Percentiles rank a stretch among this genome's conserved stretches.
Evolutionary conservation across 1,140 invertebrate genomes (phyloP).

Genomic region (Stegodyphus mimosarum): DNA sequence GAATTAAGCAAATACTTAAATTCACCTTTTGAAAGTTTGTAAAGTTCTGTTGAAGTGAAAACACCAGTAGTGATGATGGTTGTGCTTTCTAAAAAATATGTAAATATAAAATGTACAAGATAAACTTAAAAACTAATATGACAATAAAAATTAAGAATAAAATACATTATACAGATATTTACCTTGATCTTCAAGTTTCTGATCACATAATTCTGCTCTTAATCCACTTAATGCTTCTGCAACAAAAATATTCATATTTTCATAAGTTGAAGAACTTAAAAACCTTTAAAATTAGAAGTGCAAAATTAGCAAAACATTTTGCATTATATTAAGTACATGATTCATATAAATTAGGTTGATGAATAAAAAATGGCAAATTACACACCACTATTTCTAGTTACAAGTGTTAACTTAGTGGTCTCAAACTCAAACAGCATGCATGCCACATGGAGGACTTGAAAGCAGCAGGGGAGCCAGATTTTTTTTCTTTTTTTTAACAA

Average conservation of each 20-base stretch:
- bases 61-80: slow-evolving; percentile 98
- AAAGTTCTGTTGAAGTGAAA: slow-evolving; percentile 97
- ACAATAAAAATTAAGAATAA: not conserved
- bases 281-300: no score
- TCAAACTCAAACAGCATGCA: no score
- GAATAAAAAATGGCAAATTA: no score
- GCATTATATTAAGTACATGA: no score
- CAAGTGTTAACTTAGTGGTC: no score
- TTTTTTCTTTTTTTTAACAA: no score
- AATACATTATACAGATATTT: not conserved
- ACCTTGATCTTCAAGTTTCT: slow-evolving; percentile 50
- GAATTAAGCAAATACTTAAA: not conserved
- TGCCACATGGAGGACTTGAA: no score
- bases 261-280: no score
- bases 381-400: no score
- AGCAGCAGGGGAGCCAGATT: no score
- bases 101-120: slow-evolving; percentile 1
- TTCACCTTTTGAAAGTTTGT: slow-evolving; percentile 95
- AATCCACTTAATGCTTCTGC: slow-evolving; percentile 50
- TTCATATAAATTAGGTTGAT: no score
- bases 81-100: slow-evolving; percentile 71
- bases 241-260: not conserved
- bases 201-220: slow-evolving; percentile 39
- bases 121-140: not conserved
- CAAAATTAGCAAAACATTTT: no score